These are phyloP conservation scores for Drosophila tani DNA, from an alignment of 1,140 invertebrate genomes.

Conservation along the genomic window DNA sequence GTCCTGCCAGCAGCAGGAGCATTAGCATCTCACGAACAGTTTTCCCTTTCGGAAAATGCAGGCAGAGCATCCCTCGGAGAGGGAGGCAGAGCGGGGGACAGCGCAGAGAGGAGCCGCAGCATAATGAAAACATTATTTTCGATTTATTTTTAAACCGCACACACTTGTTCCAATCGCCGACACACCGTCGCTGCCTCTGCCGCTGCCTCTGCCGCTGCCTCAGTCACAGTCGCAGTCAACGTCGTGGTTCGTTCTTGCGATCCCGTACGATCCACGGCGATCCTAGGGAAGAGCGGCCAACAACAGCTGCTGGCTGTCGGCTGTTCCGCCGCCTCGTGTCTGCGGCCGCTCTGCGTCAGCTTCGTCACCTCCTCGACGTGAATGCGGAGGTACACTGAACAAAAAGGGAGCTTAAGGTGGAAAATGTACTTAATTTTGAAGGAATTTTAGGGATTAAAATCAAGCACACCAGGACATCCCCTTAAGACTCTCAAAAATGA, in stretches of 20 bases:
- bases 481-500: too few species aligned
- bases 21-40: conserved; percentile 23
- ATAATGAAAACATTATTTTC: conserved; percentile 79
- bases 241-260: conserved; percentile 29
- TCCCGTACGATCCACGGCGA: conserved; percentile 31
- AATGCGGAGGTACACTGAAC: conserved; percentile 14
- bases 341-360: conserved; percentile 18
- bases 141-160: conserved; percentile 78
- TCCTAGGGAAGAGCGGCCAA: conserved; percentile 53
- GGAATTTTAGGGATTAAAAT: too few species aligned
- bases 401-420: neutral
- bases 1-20: conserved; percentile 51
- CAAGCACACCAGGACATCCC: too few species aligned
- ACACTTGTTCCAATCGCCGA: conserved; percentile 76
- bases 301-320: conserved; percentile 76
- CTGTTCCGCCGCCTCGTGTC: conserved; percentile 17
- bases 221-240: conserved; percentile 5
- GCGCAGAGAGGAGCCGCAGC: conserved; percentile 31
- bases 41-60: conserved; percentile 63
- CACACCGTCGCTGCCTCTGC: conserved; percentile 40
- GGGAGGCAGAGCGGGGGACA: neutral
- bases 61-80: neutral
- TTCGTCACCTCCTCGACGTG: conserved; percentile 66
- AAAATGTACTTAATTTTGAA: too few species aligned
- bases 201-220: conserved; percentile 4